These are phyloP conservation scores for Heteromurus nitidus DNA, from an alignment of 2,888 invertebrate species.

Conservation along the genomic window DNA sequence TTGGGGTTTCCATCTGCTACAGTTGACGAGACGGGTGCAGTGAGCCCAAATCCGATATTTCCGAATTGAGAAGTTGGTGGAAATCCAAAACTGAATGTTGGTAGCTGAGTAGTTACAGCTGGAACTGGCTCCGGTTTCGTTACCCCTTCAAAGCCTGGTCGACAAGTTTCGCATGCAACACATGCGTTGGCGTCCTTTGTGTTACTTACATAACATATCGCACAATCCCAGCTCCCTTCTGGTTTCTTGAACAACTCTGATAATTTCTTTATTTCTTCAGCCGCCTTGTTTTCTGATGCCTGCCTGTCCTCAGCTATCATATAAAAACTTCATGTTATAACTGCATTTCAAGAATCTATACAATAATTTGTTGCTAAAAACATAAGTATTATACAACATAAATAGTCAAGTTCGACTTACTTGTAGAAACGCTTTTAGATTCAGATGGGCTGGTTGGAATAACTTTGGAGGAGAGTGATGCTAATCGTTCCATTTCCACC, in stretches of 20 bases:
- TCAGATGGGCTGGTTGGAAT: too few relatives aligned
- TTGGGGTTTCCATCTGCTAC: not conserved
- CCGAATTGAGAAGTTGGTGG: constrained; percentile 7
- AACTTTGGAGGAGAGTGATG: too few relatives aligned
- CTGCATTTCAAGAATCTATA: too few relatives aligned
- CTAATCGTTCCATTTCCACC: constrained; percentile 34
- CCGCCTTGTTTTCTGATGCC: too few relatives aligned
- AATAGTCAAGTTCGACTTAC: too few relatives aligned
- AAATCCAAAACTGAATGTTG: constrained; percentile 50
- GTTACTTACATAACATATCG: constrained; percentile 79
- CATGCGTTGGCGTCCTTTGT: constrained; percentile 74
- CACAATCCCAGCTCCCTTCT: constrained; percentile 79
- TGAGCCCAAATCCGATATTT: not conserved
- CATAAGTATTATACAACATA: too few relatives aligned
- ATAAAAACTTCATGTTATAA: too few relatives aligned
- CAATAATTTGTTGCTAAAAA: too few relatives aligned
- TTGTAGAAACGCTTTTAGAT: too few relatives aligned
- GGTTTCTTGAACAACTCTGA: constrained; percentile 75
- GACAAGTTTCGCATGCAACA: constrained; percentile 6
- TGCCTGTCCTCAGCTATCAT: too few relatives aligned
- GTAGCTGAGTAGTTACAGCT: not conserved
- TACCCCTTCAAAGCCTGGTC: not conserved
- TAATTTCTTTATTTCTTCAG: too few relatives aligned
- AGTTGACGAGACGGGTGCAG: not conserved
- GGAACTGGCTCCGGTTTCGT: not conserved